A percentile compares a stretch with the other conserved stretches of the same genome.
These are phyloP conservation scores for Oplegnathus fasciatus DNA, from an alignment of 2,113 vertebrate species.

Conservation along the genomic window DNA sequence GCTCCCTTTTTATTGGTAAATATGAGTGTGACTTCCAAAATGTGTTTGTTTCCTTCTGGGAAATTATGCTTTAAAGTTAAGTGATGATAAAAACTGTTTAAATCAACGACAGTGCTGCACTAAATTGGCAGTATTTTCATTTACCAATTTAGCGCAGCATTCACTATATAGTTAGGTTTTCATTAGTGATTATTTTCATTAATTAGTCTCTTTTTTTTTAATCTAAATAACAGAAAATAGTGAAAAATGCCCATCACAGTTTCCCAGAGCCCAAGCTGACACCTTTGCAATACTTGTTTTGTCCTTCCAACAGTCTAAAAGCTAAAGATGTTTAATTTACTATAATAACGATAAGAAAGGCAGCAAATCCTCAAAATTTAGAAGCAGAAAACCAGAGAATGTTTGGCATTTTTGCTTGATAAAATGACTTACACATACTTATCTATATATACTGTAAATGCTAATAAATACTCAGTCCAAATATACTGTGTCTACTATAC, in stretches of 20 bases:
- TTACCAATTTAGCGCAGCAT: neutral
- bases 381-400: neutral
- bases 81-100: neutral
- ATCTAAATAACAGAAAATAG: neutral
- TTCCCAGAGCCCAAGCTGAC: neutral
- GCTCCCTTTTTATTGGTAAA: neutral
- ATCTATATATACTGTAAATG: neutral
- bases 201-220: neutral
- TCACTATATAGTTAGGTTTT: neutral
- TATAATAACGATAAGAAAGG: neutral
- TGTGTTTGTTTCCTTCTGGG: no score
- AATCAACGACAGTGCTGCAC: neutral
- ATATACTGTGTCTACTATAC: neutral
- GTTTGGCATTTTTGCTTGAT: neutral
- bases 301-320: neutral
- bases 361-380: neutral
- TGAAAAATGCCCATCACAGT: neutral
- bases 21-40: neutral
- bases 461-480: neutral
- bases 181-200: neutral
- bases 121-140: neutral
- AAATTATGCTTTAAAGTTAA: neutral
- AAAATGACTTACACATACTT: neutral
- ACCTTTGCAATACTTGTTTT: neutral
- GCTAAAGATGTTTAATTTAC: neutral